phyloP scores from a whole-genome alignment of 2,113 vertebrate species.

The Scatophagus argus region DNA sequence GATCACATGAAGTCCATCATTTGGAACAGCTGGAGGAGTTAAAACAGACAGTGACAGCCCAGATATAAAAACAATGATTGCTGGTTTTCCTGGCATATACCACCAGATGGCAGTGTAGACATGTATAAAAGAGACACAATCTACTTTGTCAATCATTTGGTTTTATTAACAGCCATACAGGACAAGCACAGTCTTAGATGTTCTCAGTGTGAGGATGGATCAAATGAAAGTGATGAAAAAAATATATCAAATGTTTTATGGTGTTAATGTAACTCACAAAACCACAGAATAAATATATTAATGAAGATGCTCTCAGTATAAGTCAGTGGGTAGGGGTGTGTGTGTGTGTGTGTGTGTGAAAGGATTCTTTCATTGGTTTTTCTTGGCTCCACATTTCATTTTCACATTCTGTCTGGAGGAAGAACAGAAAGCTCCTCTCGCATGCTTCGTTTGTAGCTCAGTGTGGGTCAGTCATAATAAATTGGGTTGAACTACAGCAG shows the following conservation, averaged over 20 bases:
- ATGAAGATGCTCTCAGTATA: neutral
- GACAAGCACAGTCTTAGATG: neutral
- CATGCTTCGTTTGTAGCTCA: neutral
- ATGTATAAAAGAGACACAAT: neutral
- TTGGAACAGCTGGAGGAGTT: neutral
- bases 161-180: neutral
- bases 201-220: neutral
- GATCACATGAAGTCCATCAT: neutral
- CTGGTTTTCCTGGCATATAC: neutral
- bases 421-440: neutral
- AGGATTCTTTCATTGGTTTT: neutral
- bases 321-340: no score
- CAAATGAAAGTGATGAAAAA: neutral
- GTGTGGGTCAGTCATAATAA: neutral
- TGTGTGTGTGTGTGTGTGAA: no score
- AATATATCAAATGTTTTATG: neutral
- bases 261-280: neutral
- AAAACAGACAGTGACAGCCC: neutral
- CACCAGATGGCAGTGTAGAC: constrained; percentile 61
- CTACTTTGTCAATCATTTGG: neutral
- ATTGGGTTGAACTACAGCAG: neutral
- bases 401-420: neutral
- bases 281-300: neutral
- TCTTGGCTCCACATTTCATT: neutral
- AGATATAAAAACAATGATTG: neutral